Percentiles rank a stretch among this genome's conserved stretches.
Evolutionary conservation across 2,113 vertebrate species (phyloP).

Genomic region (Rana temporaria): DNA sequence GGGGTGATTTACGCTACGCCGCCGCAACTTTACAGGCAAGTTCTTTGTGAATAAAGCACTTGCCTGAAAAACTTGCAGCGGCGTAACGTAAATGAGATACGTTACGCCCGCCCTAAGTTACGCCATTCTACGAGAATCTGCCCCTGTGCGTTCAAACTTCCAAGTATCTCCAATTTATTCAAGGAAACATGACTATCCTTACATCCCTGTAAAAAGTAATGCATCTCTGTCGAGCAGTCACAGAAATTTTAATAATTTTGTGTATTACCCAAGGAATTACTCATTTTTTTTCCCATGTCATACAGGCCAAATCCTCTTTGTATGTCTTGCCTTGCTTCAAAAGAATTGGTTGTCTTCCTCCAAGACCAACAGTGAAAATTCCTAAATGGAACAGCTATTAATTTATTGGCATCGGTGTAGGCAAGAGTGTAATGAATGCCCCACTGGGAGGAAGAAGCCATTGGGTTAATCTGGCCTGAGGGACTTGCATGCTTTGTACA

Average conservation of each 20-base stretch:
- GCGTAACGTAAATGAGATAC: too few relatives aligned
- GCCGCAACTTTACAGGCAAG: too few relatives aligned
- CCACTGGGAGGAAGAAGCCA: neutral
- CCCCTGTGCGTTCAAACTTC: too few relatives aligned
- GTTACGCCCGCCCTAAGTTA: too few relatives aligned
- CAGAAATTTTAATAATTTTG: slow-evolving; percentile 10
- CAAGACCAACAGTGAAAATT: slow-evolving; percentile 18
- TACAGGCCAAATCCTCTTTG: neutral
- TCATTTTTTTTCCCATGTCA: neutral
- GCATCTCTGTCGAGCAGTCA: neutral
- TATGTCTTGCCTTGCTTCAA: neutral
- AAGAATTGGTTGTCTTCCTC: neutral
- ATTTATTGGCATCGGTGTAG: slow-evolving; percentile 6
- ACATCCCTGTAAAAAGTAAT: neutral
- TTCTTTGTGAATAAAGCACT: too few relatives aligned
- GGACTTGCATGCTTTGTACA: neutral
- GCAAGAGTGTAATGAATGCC: neutral
- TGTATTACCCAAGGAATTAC: neutral
- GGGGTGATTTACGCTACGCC: too few relatives aligned
- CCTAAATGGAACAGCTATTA: neutral
- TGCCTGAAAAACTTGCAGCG: too few relatives aligned
- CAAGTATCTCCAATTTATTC: too few relatives aligned
- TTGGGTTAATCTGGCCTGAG: neutral
- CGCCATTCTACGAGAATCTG: too few relatives aligned
- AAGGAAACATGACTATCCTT: neutral